These are phyloP conservation scores for Drosophila elegans DNA, from an alignment of 1,140 invertebrate species.

Conservation along the genomic window DNA sequence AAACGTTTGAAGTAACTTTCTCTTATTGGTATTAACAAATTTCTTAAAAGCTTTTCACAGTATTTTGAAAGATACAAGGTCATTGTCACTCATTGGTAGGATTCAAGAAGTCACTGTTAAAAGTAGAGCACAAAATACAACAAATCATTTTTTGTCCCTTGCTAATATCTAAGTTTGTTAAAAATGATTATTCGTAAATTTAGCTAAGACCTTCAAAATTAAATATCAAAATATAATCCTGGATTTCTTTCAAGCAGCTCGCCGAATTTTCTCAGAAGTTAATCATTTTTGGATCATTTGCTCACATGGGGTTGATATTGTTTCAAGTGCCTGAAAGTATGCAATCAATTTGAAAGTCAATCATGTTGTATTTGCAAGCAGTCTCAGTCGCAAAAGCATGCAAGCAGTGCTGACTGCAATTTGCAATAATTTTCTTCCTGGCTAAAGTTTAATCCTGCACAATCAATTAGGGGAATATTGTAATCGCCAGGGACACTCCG, in stretches of 20 bases:
- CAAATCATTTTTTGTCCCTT: too few relatives aligned
- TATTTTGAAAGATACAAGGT: too few relatives aligned
- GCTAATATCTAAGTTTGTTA: too few relatives aligned
- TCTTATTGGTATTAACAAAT: too few relatives aligned
- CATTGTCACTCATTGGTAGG: too few relatives aligned
- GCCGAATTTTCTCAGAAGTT: neutral
- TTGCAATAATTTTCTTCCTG: slow-evolving; percentile 31
- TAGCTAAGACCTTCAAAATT: too few relatives aligned
- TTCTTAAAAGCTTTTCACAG: too few relatives aligned
- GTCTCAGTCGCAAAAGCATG: slow-evolving; percentile 4
- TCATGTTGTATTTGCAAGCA: slow-evolving; percentile 24
- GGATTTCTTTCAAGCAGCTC: too few relatives aligned
- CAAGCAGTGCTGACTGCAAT: slow-evolving; percentile 25
- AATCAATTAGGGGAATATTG: slow-evolving; percentile 53
- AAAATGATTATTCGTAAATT: too few relatives aligned
- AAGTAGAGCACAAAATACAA: too few relatives aligned
- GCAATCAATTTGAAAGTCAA: slow-evolving; percentile 32
- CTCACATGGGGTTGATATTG: neutral
- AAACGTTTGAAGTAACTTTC: neutral
- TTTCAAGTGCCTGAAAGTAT: slow-evolving; percentile 26
- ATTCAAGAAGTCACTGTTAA: too few relatives aligned
- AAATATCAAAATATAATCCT: too few relatives aligned
- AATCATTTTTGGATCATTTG: neutral
- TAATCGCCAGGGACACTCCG: slow-evolving; percentile 38
- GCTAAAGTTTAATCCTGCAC: slow-evolving; percentile 34